Evolutionary conservation across 1,140 invertebrate genomes (phyloP), one percentile per base, ranked within the genome.

Genomic region (Caenorhabditis latens): DNA sequence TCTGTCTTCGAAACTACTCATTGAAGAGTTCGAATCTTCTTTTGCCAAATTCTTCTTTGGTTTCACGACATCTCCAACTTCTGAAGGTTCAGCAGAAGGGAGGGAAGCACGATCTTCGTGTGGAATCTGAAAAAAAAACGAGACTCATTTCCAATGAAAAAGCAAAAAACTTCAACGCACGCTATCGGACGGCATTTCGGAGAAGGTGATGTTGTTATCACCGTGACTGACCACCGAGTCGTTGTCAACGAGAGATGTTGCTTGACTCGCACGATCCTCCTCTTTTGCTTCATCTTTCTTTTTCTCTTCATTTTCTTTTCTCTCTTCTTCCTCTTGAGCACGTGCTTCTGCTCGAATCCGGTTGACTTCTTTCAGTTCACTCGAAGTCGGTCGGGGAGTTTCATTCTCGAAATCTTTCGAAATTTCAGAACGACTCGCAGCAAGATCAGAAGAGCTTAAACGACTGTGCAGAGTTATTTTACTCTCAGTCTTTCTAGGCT

Each of bases 161-260:
- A 48, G 8, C 0, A 11, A 50, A 42, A 79, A 50, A 13, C 16
- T n/a, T 79, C 14, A 11, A 79, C 71, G 43, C 71, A 79, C 71
- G 71, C 71, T 79, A 79, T 79, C 71, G 21, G 71, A 79, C 40
- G 71, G 71, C 71, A 79, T 79, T 50, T 79, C 46, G 21, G 46
- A 24, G 46, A 79, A 79, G n/a, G 14, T 79, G 71, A 79, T 79
- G 71, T 79, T 79, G 43, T 79, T 50, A 32, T 71, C 65, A 0
- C 40, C 65, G 65, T 50, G 43, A 50, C 71, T 79, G 71, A 79
- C 46, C 21, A 19, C 71, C 4, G 71, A 79, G n/a, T 79, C n/a
- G 40, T 71, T 48, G 16, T 71, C 71, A 50, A 79, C 40, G 24
- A 50, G 71, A 32, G 71, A 79, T 7, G 19, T 50, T 19, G 21